phyloP scores from a whole-genome alignment of 2,888 invertebrate genomes.

The Cephus pulcher region DNA sequence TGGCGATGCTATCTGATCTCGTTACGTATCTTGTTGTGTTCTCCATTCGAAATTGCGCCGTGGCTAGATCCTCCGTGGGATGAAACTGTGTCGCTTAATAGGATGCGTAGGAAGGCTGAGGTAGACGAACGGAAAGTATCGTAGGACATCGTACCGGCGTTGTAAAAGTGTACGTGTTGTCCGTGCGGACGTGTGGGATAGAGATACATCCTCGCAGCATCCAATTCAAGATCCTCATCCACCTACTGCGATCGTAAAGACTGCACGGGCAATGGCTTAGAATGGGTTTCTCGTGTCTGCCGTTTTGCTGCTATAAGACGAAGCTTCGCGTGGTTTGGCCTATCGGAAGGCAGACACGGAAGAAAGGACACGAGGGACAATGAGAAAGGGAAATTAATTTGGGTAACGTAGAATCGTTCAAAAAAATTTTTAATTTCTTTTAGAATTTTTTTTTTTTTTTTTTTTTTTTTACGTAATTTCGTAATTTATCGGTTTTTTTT shows the following conservation, averaged over 20 bases:
- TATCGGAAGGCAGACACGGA: not conserved
- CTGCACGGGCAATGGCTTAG: not conserved
- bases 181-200: not conserved
- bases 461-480: not conserved
- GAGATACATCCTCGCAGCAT: conserved; percentile 1
- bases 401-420: not conserved
- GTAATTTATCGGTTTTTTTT: not conserved
- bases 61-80: not conserved
- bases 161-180: not conserved
- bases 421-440: not conserved
- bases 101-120: not conserved
- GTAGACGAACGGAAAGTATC: not conserved
- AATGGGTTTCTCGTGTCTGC: not conserved
- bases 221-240: not conserved
- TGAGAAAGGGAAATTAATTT: not conserved
- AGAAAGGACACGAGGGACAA: not conserved
- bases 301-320: not conserved
- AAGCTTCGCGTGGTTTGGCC: not conserved
- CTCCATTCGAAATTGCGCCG: not conserved
- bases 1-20: not conserved
- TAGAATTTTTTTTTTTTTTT: too few species aligned
- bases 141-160: not conserved
- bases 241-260: conserved; percentile 3
- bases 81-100: not conserved
- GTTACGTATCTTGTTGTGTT: not conserved